These are phyloP conservation scores for Lanistes nyassanus DNA, from an alignment of 1,140 invertebrate genomes.

Conservation along the genomic window DNA sequence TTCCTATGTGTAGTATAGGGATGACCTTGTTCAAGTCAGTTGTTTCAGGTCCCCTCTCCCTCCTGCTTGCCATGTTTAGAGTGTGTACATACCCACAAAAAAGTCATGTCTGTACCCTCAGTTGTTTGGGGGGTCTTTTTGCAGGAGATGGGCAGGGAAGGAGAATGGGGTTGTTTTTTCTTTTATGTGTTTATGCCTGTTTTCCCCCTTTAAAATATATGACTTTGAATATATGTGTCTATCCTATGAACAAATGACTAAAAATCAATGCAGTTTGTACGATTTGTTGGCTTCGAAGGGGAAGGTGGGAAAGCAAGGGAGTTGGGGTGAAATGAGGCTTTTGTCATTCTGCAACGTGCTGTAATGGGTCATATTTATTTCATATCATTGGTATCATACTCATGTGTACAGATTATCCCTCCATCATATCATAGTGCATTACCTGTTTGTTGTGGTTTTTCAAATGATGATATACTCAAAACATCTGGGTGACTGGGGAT, in stretches of 20 bases:
- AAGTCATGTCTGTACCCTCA: too few relatives aligned
- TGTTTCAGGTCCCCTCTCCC: neutral
- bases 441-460: neutral
- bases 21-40: neutral
- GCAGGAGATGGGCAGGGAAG: too few relatives aligned
- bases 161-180: too few relatives aligned
- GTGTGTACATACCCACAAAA: neutral
- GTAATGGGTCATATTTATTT: constrained; percentile 24
- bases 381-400: constrained; percentile 28
- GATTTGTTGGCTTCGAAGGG: neutral
- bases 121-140: too few relatives aligned
- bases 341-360: neutral
- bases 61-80: neutral
- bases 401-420: constrained; percentile 18
- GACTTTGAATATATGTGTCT: neutral
- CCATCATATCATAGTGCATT: constrained; percentile 15
- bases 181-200: too few relatives aligned
- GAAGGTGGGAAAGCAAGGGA: too few relatives aligned
- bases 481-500: neutral
- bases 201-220: neutral
- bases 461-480: constrained; percentile 21
- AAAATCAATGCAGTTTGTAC: neutral
- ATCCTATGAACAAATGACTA: neutral
- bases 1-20: neutral
- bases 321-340: constrained; percentile 3